Base-by-base conservation (phyloP, 2,888 invertebrate species). In the Metalampra italica region DNA sequence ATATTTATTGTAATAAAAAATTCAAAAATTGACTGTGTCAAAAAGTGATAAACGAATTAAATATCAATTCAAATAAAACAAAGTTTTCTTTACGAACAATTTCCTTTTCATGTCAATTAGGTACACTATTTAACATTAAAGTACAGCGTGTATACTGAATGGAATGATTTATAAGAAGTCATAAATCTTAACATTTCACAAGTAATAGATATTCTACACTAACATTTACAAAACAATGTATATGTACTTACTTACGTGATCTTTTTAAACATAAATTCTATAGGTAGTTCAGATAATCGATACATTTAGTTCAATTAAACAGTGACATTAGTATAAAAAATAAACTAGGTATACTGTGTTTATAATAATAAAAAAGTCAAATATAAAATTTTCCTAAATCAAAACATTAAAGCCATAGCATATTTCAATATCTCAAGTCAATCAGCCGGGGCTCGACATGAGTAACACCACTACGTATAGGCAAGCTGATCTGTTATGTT, bases 1-100 rank as follows among this genome's bases (percentile, higher is more conserved):
- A 81, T 88, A 89, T 89, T 89, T 89, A 89, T 89, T 88, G 83
- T 84, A 84, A 75, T 22, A 22, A 82, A 77, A 75, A 72, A 70
- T 56, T 67, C 66, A 67, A 81, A 77, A 84, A 73, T 74, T 63
- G 71, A 77, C 79, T 73, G 75, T 76, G 75, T 78, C 82, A 74
- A 78, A 77, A 84, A 78, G 80, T 78, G 81, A 81, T 82, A 85
- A 76, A 82, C 66, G 62, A 80, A 76, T 48, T 82, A 76, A 86
- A 76, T 63, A 77, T 60, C 61, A 73, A 70, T 66, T 67, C 64
- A 70, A 65, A 61, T 60, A 53, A 59, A 62, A 54, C 52, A 53
- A 58, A 59, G 53, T 64, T 71, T 72, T 34, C 34, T 51, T 51
- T 50, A 36, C 32, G 29, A 38, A 12, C 22, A 30, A 22, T 9